Conservation (phyloP, 1,140 invertebrate species). For the Drosophila pseudoananassae region DNA sequence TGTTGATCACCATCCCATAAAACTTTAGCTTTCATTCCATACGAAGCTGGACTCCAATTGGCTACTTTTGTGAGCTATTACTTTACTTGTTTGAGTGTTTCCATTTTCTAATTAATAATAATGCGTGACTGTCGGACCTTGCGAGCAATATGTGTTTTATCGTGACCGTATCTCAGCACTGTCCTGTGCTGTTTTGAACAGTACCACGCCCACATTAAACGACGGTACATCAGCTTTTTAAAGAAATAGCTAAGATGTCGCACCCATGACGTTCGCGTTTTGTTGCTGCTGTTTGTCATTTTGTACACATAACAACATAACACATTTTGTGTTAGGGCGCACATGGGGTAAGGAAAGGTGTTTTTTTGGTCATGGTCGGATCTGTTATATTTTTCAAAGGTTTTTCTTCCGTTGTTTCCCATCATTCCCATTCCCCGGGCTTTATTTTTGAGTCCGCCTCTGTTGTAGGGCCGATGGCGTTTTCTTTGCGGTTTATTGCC, state of each 20-base stretch:
- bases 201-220: constrained; percentile 42
- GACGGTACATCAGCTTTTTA: constrained; percentile 46
- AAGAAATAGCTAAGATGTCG: constrained; percentile 43
- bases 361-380: not conserved
- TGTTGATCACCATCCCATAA: no score
- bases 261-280: constrained; percentile 44
- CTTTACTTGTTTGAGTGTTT: constrained; percentile 66
- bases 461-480: constrained; percentile 13
- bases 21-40: no score
- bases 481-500: constrained; percentile 48
- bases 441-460: constrained; percentile 8
- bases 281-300: constrained; percentile 68
- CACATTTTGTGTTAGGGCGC: constrained; percentile 32
- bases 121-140: constrained; percentile 72
- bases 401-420: not conserved
- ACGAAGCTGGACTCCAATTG: not conserved
- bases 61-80: not conserved
- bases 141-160: constrained; percentile 37
- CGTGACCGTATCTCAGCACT: constrained; percentile 12
- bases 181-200: not conserved
- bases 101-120: constrained; percentile 77
- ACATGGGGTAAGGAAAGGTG: not conserved
- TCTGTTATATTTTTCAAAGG: not conserved
- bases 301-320: constrained; percentile 50
- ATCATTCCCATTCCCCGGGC: not conserved